Conservation (phyloP, 2,797 vertebrate species). For the Micrastur ruficollis region DNA sequence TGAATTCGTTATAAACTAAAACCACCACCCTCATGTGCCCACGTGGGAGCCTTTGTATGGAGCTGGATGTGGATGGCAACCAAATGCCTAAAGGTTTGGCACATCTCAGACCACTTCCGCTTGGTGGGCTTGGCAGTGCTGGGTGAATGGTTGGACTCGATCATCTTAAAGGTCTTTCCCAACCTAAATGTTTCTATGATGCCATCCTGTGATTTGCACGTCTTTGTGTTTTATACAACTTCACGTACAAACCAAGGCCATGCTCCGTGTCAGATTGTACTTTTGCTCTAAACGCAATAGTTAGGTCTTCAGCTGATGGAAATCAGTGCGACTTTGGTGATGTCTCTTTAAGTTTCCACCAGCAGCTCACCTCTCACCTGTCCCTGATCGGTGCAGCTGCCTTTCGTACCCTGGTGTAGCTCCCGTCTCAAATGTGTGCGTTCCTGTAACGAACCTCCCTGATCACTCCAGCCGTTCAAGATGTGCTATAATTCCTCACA, state of each 20-base stretch:
- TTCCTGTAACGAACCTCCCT: not conserved
- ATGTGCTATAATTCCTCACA: not conserved
- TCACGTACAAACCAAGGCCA: not conserved
- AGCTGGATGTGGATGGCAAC: not conserved
- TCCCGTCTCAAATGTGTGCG: accelerated
- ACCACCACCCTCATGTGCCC: not conserved
- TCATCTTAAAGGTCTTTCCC: not conserved
- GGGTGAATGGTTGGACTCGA: not conserved
- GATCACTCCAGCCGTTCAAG: not conserved
- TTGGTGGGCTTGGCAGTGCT: not conserved
- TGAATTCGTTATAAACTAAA: constrained; percentile 32
- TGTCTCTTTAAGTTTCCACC: not conserved
- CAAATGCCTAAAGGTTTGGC: not conserved
- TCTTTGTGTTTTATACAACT: not conserved
- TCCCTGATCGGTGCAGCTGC: not conserved
- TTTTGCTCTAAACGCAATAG: not conserved
- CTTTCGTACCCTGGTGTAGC: accelerated
- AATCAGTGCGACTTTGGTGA: accelerated
- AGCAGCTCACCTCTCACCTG: accelerated
- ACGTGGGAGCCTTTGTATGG: not conserved
- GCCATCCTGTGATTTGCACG: accelerated
- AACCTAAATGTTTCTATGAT: not conserved
- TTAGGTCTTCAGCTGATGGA: not conserved
- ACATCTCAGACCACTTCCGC: not conserved
- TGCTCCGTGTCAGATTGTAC: not conserved